Conservation (phyloP, 2,888 invertebrate genomes). For the Phragmatobia fuliginosa region DNA sequence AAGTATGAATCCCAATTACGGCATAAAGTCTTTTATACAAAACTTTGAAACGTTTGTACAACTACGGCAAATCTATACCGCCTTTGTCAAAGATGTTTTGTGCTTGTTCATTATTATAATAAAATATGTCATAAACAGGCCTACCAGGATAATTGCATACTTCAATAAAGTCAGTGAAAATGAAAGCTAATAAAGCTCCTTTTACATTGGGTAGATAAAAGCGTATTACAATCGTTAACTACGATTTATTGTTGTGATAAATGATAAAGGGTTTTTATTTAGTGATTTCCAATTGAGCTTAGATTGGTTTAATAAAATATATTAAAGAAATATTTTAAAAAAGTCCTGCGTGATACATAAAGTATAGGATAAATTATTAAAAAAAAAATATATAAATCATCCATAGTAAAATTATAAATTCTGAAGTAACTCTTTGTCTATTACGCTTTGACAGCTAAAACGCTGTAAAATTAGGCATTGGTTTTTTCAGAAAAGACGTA, state of each 20-base stretch:
- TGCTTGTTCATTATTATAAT: conserved; percentile 30
- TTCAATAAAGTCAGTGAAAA: conserved; percentile 31
- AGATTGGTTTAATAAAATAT: background rate
- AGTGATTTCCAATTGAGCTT: conserved; percentile 6
- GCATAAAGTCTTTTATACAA: background rate
- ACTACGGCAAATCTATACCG: background rate
- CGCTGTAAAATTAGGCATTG: no score
- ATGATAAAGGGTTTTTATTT: conserved; percentile 26
- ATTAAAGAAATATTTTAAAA: background rate
- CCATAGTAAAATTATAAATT: no score
- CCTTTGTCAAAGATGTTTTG: conserved; percentile 7
- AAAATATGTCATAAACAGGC: conserved; percentile 41
- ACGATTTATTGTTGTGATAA: conserved; percentile 26
- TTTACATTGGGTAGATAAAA: conserved; percentile 36
- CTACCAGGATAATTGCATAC: conserved; percentile 35
- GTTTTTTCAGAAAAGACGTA: no score
- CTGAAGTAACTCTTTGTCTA: no score
- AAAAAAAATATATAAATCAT: no score
- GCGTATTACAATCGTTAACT: conserved; percentile 27
- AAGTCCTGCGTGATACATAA: no score
- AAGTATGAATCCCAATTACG: no score
- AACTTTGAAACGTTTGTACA: background rate
- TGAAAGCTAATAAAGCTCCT: conserved; percentile 31
- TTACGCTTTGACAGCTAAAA: no score
- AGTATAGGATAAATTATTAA: no score